phyloP scores from a whole-genome alignment of 2,113 vertebrate species.

The Pteruthius melanotis region DNA sequence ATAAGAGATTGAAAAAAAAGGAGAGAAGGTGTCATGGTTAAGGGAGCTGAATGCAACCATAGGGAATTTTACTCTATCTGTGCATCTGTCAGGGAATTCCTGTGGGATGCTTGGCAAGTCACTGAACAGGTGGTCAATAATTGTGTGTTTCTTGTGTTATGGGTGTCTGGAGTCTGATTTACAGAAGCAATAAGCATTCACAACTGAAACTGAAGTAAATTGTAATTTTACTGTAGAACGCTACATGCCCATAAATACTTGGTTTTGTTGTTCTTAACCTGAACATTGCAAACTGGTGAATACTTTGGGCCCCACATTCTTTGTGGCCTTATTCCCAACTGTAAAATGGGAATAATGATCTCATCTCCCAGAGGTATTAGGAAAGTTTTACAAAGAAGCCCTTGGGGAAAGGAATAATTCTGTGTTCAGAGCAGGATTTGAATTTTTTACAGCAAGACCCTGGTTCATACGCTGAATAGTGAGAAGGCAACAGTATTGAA shows the following conservation, averaged over 20 bases:
- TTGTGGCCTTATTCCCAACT: not conserved
- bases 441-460: not conserved
- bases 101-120: conserved; percentile 43
- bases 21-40: conserved; percentile 58
- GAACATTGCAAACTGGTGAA: not conserved
- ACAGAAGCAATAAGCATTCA: conserved; percentile 53
- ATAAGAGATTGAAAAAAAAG: not conserved
- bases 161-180: conserved; percentile 64
- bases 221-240: conserved; percentile 53
- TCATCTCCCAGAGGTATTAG: not conserved
- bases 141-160: conserved; percentile 64
- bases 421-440: not conserved
- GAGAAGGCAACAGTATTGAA: not conserved
- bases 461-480: not conserved
- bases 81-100: conserved; percentile 63
- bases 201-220: conserved; percentile 59
- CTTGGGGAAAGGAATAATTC: not conserved
- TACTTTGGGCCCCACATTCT: not conserved
- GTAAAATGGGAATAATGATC: conserved; percentile 1
- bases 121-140: conserved; percentile 67
- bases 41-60: conserved; percentile 36
- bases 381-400: conserved; percentile 23
- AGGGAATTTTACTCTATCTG: conserved; percentile 55
- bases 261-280: conserved; percentile 23
- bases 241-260: conserved; percentile 36